Base-by-base conservation (phyloP, 2,113 vertebrate species). In the Speoplatyrhinus poulsoni region DNA sequence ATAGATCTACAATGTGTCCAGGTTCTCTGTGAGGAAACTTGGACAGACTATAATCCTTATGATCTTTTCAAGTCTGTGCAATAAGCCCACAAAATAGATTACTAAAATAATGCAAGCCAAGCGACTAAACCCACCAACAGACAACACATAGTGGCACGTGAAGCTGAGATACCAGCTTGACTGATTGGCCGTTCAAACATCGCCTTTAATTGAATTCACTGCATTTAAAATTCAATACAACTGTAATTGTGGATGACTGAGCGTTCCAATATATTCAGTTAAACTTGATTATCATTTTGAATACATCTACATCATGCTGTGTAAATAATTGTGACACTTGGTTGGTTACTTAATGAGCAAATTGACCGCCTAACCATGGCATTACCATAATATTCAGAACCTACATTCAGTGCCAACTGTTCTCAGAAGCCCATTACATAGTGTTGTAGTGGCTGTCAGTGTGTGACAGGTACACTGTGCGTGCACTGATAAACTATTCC, bases 81-180 rank as follows among this genome's bases (percentile, higher is more conserved):
- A 87, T 89, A 91, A 73, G 67, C 65, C 58, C 62, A 47, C 66
- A 52, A 47, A 65, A 26, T 26, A 79, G 88, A 90, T 90, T 88
- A 92, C 60, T 50, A 41, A 76, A 67, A 56, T 72, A 41, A 69
- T 46, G 64, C 48, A 16, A 6, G 36, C 57, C 75, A 65, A 17
- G 12, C 60, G n/a, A 46, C 50, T 56, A 16, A 80, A 79, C 73
- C 63, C 60, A 57, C 8, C 36, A 16, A 66, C 72, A 49, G 70
- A 82, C 67, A 19, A 61, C 60, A 19, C 8, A 41, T 6, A 49
- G 32, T 58, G 72, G 65, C 79, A 84, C 47, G 65, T 79, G 62
- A 79, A 62, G n/a, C 58, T 12, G 8, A 33, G n/a, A 59, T n/a
- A 26, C 11, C 32, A 26, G 17, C 12, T 19, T 58, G 56, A 41